Base-by-base conservation (phyloP, 2,888 invertebrate genomes). In the Mantis religiosa region DNA sequence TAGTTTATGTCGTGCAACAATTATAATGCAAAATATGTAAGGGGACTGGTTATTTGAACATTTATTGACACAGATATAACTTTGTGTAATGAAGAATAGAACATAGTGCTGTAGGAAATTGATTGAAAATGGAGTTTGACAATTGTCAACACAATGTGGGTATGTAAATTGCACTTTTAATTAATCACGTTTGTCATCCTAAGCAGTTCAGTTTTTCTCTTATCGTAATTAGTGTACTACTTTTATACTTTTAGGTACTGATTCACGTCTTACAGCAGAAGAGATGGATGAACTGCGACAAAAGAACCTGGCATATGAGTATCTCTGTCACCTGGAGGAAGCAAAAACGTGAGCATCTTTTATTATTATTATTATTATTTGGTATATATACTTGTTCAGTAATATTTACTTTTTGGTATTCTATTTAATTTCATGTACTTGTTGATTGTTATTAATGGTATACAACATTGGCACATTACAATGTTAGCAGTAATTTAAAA, bases 311-410 rank as follows among this genome's bases (percentile, higher is more conserved):
- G 97, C 97, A 0, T 97, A 97, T 91, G 96, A 97, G 92, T 97
- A 97, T 92, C 93, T 97, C 47, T 97, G 97, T 93, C 96, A 96
- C 91, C 93, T 97, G 90, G 96, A 97, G 92, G 97, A 97, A 93
- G 96, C 97, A 1, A 96, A 96, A 93, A 95, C 95, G 94, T 95
- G 92, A 92, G 94, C 93, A 86, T 8, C 71, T 91, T 85, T 34
- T 89, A 28, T 89, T n/a, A n/a, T n/a, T n/a, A n/a, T n/a, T 34
- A 20, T 71, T 25, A 71, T 15, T 14, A 20, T 20, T 71, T 71
- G 6, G 9, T 12, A 12, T 7, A 41, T 41, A 41, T 41, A 4
- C 0, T 0, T 34, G 0, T 34, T 7, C 34, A 34, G 7, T 34
- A 34, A 30, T 34, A 7, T 34, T 7, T 34, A 34, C 34, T 30